Conservation (phyloP, 2,797 vertebrate genomes). For the Podargus strigoides region DNA sequence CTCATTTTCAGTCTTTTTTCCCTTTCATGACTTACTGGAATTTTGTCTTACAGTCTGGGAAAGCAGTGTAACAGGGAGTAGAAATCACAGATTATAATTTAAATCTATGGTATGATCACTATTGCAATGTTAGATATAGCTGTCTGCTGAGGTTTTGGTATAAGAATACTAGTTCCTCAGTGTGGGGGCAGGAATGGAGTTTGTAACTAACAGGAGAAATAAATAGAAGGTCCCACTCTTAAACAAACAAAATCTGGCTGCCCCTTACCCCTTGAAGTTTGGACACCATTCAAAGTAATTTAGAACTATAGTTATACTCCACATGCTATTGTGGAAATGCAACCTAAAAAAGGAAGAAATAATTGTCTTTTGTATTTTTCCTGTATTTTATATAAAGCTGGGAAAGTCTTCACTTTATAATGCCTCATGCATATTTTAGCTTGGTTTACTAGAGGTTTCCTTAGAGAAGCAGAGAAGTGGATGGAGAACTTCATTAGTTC, state of each 20-base stretch:
- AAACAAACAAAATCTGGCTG: not conserved
- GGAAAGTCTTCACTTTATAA: not conserved
- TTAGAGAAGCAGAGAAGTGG: not conserved
- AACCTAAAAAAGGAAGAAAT: not conserved
- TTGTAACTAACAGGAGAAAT: slow-evolving; percentile 7
- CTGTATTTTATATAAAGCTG: not conserved
- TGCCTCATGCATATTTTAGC: not conserved
- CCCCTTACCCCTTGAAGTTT: not conserved
- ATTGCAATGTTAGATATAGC: not conserved
- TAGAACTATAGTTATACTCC: not conserved
- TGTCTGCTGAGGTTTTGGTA: not conserved
- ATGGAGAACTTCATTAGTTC: not conserved
- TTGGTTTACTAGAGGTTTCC: not conserved
- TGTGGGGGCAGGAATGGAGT: not conserved
- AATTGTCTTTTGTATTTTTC: not conserved
- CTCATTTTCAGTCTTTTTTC: not conserved
- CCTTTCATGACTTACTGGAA: not conserved
- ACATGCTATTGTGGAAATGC: not conserved
- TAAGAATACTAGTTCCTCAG: not conserved
- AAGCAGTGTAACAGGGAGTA: not conserved
- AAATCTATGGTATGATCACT: not conserved
- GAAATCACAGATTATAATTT: slow-evolving; percentile 14
- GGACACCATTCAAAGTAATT: not conserved
- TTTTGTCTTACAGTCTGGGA: not conserved
- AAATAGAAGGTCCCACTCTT: not conserved